Conservation (phyloP, 1,140 invertebrate species). For the Holotrichia oblita region DNA sequence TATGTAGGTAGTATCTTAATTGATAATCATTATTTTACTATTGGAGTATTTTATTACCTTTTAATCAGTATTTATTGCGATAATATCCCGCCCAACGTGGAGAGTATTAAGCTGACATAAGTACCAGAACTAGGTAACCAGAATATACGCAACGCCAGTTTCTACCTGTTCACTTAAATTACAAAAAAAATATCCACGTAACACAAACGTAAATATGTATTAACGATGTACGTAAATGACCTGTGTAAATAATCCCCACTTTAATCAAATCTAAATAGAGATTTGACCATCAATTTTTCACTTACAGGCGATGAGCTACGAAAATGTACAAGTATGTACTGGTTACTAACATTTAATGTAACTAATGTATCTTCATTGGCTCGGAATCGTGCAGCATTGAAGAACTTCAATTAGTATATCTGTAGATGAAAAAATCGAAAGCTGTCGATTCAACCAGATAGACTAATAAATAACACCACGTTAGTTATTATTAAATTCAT, state of each 20-base stretch:
- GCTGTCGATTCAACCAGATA: background rate
- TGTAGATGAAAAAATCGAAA: conserved; percentile 2
- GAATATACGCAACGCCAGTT: too few species aligned
- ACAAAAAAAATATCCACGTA: too few species aligned
- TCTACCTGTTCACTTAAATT: too few species aligned
- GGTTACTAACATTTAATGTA: background rate
- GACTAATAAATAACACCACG: conserved; percentile 5
- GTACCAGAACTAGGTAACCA: too few species aligned
- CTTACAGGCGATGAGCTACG: background rate
- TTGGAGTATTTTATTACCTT: too few species aligned
- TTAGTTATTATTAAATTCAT: conserved; percentile 1
- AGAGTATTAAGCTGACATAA: too few species aligned
- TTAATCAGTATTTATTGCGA: too few species aligned
- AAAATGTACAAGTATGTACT: background rate
- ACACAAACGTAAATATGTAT: background rate
- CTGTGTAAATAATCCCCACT: background rate
- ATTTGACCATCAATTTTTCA: too few species aligned
- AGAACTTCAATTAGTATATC: background rate
- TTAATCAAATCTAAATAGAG: background rate
- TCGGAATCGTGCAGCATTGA: background rate
- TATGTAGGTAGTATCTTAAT: too few species aligned
- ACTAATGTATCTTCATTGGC: background rate
- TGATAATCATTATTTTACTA: too few species aligned
- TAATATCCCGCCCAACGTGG: too few species aligned
- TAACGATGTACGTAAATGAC: background rate